These are phyloP conservation scores for Dendrolimus pini DNA, from an alignment of 2,888 invertebrate species.

Conservation along the genomic window DNA sequence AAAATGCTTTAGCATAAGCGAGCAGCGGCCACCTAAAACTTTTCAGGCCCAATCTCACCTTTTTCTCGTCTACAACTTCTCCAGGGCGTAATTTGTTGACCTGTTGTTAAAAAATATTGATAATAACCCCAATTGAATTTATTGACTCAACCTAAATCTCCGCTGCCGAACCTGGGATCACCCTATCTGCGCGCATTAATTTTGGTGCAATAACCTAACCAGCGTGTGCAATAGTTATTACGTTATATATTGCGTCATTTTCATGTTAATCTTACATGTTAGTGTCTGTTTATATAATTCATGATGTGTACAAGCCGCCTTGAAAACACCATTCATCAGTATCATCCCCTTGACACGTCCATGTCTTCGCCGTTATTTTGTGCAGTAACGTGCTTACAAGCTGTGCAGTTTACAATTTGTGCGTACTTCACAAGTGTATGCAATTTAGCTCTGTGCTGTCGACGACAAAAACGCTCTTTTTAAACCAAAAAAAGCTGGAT, in stretches of 20 bases:
- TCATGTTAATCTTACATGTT: slow-evolving; percentile 59
- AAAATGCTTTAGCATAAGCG: slow-evolving; percentile 73
- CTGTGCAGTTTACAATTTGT: slow-evolving; percentile 70
- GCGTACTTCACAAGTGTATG: slow-evolving; percentile 66
- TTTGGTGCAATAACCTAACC: slow-evolving; percentile 54
- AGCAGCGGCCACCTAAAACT: slow-evolving; percentile 71
- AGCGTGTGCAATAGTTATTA: slow-evolving; percentile 67
- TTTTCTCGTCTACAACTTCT: slow-evolving; percentile 94
- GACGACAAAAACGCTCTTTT: slow-evolving; percentile 52
- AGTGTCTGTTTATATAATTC: slow-evolving; percentile 43
- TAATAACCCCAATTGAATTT: slow-evolving; percentile 49
- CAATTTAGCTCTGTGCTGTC: slow-evolving; percentile 62
- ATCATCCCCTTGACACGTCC: slow-evolving; percentile 28
- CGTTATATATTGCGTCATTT: slow-evolving; percentile 52
- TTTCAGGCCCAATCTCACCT: slow-evolving; percentile 85
- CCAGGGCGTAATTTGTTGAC: slow-evolving; percentile 95
- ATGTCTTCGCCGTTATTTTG: slow-evolving; percentile 47
- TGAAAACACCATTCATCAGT: slow-evolving; percentile 44
- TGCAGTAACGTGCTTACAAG: slow-evolving; percentile 70
- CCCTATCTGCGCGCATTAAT: slow-evolving; percentile 33
- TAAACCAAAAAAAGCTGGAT: slow-evolving; percentile 39
- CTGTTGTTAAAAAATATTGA: slow-evolving; percentile 75
- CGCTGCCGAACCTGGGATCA: slow-evolving; percentile 63
- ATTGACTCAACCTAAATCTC: slow-evolving; percentile 52
- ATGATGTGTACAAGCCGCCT: slow-evolving; percentile 44